Percentiles rank a stretch among this genome's conserved stretches.
Evolutionary conservation across 2,797 vertebrate genomes (phyloP).

Genomic region (Microcaecilia unicolor): DNA sequence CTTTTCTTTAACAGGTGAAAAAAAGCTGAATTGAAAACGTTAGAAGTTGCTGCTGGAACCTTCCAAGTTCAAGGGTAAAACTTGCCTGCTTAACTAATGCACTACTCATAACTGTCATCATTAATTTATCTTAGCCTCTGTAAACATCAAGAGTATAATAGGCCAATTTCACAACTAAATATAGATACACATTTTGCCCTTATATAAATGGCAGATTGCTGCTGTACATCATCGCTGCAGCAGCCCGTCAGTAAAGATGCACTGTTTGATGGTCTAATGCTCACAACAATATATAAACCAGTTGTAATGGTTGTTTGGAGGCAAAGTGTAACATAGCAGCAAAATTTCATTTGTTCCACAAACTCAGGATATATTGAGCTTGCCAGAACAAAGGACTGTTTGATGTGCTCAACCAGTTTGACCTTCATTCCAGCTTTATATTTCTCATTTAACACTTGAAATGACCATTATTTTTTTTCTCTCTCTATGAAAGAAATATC

Average conservation of each 20-base stretch:
- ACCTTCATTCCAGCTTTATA: constrained; percentile 81
- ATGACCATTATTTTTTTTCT: constrained; percentile 63
- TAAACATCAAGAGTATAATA: constrained; percentile 79
- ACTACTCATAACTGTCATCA: constrained; percentile 70
- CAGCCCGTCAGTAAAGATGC: constrained; percentile 65
- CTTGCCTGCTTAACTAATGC: constrained; percentile 61
- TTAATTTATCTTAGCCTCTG: constrained; percentile 80
- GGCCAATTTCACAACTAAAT: constrained; percentile 82
- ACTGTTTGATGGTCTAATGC: constrained; percentile 77
- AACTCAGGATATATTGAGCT: constrained; percentile 81
- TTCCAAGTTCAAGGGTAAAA: constrained; percentile 70
- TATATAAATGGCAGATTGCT: constrained; percentile 79
- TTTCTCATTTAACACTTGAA: constrained; percentile 78
- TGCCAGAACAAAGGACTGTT: constrained; percentile 75
- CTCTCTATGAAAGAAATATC: constrained; percentile 42
- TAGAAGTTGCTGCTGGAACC: constrained; percentile 50
- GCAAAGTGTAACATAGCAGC: constrained; percentile 74
- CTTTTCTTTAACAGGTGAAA: constrained; percentile 33
- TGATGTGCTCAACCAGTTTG: constrained; percentile 76
- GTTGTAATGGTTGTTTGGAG: constrained; percentile 78
- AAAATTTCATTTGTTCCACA: constrained; percentile 85
- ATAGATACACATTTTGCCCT: constrained; percentile 73
- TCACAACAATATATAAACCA: constrained; percentile 78
- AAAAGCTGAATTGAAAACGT: constrained; percentile 24
- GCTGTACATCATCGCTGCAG: constrained; percentile 69